Base-by-base conservation (phyloP, 2,888 invertebrate genomes). In the Scaeva pyrastri region DNA sequence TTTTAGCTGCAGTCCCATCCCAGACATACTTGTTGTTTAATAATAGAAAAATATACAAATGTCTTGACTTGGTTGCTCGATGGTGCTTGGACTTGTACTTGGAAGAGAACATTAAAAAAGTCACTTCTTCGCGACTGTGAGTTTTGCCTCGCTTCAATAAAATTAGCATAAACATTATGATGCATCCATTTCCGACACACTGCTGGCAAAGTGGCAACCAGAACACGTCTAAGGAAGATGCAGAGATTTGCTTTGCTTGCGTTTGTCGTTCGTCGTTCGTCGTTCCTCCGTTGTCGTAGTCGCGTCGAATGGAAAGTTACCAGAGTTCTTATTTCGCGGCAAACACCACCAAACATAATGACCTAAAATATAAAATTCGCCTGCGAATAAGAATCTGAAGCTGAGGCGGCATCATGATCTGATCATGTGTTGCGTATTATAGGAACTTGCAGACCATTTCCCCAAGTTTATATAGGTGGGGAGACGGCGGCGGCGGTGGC, bases 291-390 rank as follows among this genome's bases (percentile, higher is more conserved):
- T n/a, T n/a, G n/a, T n/a, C n/a, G n/a, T n/a, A 5, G 11, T 21
- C n/a, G n/a, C n/a, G n/a, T 73, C 36, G 58, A 79, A 43, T 79
- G 79, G 79, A 79, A 79, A 73, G 73, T 79, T 66, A 39, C 79
- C 73, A 72, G 48, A 66, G 31, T 45, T 12, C 23, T 55, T 39
- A 21, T 50, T 21, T 50, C 21, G 39, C 56, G 19, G 36, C 12
- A 41, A 48, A 41, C 50, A 72, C 66, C 66, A 58, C 5, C 31
- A 31, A 48, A 31, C 11, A 21, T 50, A 39, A 58, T 26, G 56
- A 21, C 14, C 62, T 36, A 23, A 56, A 71, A 78, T 72, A 77
- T n/a, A 21, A 52, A 62, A 26, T n/a, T 23, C 16, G 62, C 52
- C 12, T 56, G 45, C 10, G 52, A 71, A 48, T 45, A 41, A 14